Conservation (phyloP, 2,888 invertebrate genomes). For the Acleris holmiana region DNA sequence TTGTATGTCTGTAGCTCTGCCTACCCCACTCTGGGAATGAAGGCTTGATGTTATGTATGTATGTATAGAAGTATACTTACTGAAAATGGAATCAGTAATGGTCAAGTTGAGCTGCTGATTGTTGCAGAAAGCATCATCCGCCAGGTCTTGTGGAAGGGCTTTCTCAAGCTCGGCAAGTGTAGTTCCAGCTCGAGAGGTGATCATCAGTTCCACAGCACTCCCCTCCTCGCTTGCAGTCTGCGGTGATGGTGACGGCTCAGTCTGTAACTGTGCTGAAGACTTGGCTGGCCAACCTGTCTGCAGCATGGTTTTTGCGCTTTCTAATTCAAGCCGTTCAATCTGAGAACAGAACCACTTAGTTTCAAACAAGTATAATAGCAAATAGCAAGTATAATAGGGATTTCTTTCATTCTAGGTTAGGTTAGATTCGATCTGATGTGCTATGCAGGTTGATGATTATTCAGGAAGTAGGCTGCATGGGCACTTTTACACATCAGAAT, state of each 20-base stretch:
- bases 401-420: too few species aligned
- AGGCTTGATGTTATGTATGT: too few species aligned
- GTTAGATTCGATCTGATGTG: too few species aligned
- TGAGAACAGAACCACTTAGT: slow-evolving; percentile 37
- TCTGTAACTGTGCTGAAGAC: neutral
- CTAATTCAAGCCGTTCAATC: slow-evolving; percentile 71
- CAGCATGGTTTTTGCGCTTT: slow-evolving; percentile 54
- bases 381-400: too few species aligned
- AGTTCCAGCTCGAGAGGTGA: slow-evolving; percentile 25
- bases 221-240: slow-evolving; percentile 3
- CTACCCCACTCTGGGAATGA: too few species aligned
- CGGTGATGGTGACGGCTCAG: slow-evolving; percentile 13
- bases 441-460: too few species aligned
- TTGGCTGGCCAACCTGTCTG: neutral
- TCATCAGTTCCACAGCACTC: slow-evolving; percentile 47
- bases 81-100: slow-evolving; percentile 51
- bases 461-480: too few species aligned
- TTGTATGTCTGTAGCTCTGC: too few species aligned
- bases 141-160: slow-evolving; percentile 37
- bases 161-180: slow-evolving; percentile 17
- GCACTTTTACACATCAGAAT: too few species aligned
- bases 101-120: slow-evolving; percentile 57
- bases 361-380: neutral
- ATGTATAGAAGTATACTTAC: too few species aligned
- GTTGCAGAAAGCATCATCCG: slow-evolving; percentile 53